Evolutionary conservation across 2,888 invertebrate genomes (phyloP).

Genomic region (Synergus laeviventris): DNA sequence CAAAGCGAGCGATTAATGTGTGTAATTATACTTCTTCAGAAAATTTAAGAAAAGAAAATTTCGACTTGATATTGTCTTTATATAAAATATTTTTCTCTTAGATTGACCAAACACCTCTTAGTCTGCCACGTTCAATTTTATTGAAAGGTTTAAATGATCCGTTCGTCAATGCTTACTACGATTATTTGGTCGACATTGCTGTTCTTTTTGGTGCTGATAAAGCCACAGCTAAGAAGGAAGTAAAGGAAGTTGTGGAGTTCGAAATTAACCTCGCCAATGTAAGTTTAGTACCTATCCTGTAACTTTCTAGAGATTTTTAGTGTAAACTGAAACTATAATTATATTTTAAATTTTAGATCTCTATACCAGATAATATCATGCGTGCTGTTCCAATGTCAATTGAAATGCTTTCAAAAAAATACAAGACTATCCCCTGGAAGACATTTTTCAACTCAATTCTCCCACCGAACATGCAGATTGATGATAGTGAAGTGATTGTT

Average conservation of each 20-base stretch:
- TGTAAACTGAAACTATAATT: background rate
- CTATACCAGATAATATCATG: background rate
- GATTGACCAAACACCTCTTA: slow-evolving; percentile 92
- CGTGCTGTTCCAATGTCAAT: slow-evolving; percentile 93
- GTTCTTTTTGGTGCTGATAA: slow-evolving; percentile 89
- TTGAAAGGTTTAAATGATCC: slow-evolving; percentile 89
- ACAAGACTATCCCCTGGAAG: slow-evolving; percentile 88
- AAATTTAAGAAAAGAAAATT: background rate
- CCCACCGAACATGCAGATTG: slow-evolving; percentile 80
- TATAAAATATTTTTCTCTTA: slow-evolving; percentile 70
- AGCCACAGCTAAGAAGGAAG: slow-evolving; percentile 82
- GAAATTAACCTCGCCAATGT: slow-evolving; percentile 95
- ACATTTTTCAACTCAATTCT: slow-evolving; percentile 90
- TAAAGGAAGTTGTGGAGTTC: slow-evolving; percentile 88
- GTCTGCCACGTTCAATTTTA: slow-evolving; percentile 90
- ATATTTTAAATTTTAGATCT: slow-evolving; percentile 57
- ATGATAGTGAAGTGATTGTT: slow-evolving; percentile 86
- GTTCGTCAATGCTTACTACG: slow-evolving; percentile 89
- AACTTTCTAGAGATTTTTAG: slow-evolving; percentile 31
- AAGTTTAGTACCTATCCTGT: slow-evolving; percentile 73
- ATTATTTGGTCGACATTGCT: slow-evolving; percentile 92
- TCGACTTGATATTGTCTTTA: slow-evolving; percentile 4
- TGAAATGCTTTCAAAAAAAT: slow-evolving; percentile 84
- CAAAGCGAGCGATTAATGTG: slow-evolving; percentile 89
- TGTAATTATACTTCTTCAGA: slow-evolving; percentile 69